These are phyloP conservation scores for Oryzias melastigma DNA, from an alignment of 2,113 vertebrate species.

Conservation along the genomic window DNA sequence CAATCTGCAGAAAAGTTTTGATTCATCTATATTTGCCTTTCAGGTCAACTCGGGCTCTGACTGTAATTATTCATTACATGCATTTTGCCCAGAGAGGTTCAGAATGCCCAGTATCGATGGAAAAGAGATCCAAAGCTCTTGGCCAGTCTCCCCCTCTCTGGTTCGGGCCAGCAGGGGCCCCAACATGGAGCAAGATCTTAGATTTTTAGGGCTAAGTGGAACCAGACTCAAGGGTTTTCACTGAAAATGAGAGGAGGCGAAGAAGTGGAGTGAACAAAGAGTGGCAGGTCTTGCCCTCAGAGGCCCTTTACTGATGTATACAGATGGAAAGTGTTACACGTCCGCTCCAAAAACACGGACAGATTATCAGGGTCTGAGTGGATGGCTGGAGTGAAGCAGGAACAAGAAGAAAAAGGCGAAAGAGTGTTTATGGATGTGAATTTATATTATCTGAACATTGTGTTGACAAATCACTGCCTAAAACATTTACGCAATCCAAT, in stretches of 20 bases:
- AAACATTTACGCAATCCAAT: too few relatives aligned
- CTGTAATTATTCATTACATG: slow-evolving; percentile 20
- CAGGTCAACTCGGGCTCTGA: background rate
- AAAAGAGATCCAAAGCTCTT: slow-evolving; percentile 25
- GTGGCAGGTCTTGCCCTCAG: slow-evolving; percentile 53
- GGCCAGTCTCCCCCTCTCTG: slow-evolving; percentile 37
- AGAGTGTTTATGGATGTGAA: too few relatives aligned
- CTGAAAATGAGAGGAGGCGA: slow-evolving; percentile 55
- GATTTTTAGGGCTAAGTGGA: slow-evolving; percentile 71
- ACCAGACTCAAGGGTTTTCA: slow-evolving; percentile 65
- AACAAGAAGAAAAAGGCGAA: background rate
- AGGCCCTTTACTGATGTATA: slow-evolving; percentile 51
- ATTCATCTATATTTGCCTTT: too few relatives aligned
- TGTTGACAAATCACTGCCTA: too few relatives aligned
- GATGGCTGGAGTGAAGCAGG: slow-evolving; percentile 15
- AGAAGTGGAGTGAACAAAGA: slow-evolving; percentile 56
- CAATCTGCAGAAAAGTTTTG: too few relatives aligned
- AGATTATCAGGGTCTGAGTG: slow-evolving; percentile 59
- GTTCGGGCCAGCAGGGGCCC: slow-evolving; percentile 60
- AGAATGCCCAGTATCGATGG: slow-evolving; percentile 18
- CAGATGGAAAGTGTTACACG: slow-evolving; percentile 74
- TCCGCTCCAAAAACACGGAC: slow-evolving; percentile 62
- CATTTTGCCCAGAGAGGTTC: slow-evolving; percentile 14
- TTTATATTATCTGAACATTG: too few relatives aligned
- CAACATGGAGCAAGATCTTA: slow-evolving; percentile 51